phyloP scores from a whole-genome alignment of 2,797 vertebrate species.

The Prunella strophiata region DNA sequence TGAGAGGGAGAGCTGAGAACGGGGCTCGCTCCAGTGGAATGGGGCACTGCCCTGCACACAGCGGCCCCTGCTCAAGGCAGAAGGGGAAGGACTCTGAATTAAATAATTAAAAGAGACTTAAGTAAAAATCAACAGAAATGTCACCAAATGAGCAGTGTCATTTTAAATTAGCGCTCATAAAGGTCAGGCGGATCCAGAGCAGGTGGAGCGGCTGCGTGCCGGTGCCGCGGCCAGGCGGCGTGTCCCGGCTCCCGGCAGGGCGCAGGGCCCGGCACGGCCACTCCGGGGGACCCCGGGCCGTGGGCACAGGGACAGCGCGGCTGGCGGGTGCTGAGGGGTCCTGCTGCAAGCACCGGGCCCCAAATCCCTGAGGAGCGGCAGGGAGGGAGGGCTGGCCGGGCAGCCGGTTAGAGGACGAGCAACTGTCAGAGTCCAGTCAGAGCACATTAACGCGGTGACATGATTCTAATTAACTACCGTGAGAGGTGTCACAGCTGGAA shows the following conservation, averaged over 20 bases:
- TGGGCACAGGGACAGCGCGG: neutral
- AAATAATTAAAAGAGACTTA: slow-evolving; percentile 72
- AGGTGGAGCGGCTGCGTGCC: slow-evolving; percentile 45
- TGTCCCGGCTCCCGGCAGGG: neutral
- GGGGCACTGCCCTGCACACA: neutral
- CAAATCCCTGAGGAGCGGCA: neutral
- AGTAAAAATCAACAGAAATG: slow-evolving; percentile 74
- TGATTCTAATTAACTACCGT: slow-evolving; percentile 85
- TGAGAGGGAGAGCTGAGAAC: rapidly evolving
- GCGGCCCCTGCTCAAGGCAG: neutral
- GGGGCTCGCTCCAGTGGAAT: rapidly evolving
- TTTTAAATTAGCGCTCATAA: slow-evolving; percentile 66
- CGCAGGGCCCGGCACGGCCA: rapidly evolving
- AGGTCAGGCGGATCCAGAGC: slow-evolving; percentile 60
- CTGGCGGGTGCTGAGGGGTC: neutral
- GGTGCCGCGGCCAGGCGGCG: neutral
- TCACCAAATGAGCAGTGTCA: slow-evolving; percentile 71
- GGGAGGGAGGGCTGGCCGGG: neutral
- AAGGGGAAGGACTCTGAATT: slow-evolving; percentile 26
- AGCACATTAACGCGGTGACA: slow-evolving; percentile 86
- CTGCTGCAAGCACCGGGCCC: rapidly evolving
- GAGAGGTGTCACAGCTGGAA: slow-evolving; percentile 83
- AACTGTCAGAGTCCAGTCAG: slow-evolving; percentile 81
- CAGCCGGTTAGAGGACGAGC: slow-evolving; percentile 27
- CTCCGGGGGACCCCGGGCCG: rapidly evolving